Evolutionary conservation across 2,888 invertebrate genomes (phyloP).

Genomic region (Netelia inedita): DNA sequence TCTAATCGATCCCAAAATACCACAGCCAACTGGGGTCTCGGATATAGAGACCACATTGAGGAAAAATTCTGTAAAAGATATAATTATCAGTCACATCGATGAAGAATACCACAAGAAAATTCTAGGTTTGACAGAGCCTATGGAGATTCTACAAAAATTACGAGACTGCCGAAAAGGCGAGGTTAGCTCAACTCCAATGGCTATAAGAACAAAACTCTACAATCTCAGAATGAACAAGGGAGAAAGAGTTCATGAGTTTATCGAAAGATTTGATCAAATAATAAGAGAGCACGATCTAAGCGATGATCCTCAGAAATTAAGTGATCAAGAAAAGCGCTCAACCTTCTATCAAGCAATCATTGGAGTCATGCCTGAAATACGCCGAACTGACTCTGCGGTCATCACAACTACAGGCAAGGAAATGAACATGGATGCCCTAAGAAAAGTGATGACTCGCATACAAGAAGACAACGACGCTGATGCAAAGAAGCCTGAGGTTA

Average conservation of each 20-base stretch:
- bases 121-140: conserved; percentile 64
- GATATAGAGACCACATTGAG: too few relatives aligned
- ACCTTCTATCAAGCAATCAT: conserved; percentile 67
- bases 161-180: conserved; percentile 63
- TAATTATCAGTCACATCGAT: conserved; percentile 60
- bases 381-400: conserved; percentile 59
- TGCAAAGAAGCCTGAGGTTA: conserved; percentile 34
- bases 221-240: conserved; percentile 44
- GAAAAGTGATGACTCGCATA: conserved; percentile 50
- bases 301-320: conserved; percentile 28
- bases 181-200: conserved; percentile 47
- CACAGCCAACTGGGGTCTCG: conserved; percentile 27
- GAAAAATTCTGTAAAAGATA: conserved; percentile 69
- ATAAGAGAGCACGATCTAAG: conserved; percentile 58
- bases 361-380: conserved; percentile 33
- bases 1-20: conserved; percentile 9
- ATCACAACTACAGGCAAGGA: conserved; percentile 64
- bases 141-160: conserved; percentile 52
- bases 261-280: conserved; percentile 65
- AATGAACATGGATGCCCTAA: conserved; percentile 61
- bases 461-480: conserved; percentile 59
- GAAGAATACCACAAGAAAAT: conserved; percentile 67
- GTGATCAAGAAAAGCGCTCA: conserved; percentile 52
- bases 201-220: conserved; percentile 15
- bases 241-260: conserved; percentile 60